A percentile compares a stretch with the other conserved stretches of the same genome.
Conservation (phyloP, 2,113 vertebrate genomes). For the Oncorhynchus gorbuscha region DNA sequence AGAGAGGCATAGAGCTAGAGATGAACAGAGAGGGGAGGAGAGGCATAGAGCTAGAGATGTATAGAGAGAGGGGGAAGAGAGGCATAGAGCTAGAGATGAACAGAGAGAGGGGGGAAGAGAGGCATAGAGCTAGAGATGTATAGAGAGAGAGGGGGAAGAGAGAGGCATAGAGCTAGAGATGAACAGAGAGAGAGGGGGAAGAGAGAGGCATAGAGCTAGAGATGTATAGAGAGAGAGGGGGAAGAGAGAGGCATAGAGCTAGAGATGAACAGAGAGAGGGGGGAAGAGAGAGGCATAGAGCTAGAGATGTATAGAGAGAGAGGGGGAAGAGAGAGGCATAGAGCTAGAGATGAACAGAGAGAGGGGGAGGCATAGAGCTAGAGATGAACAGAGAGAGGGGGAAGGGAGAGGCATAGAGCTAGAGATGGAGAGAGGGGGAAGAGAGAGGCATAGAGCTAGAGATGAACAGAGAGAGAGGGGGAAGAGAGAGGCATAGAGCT, state of each 20-base stretch:
- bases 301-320: too few species aligned
- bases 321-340: too few species aligned
- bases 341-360: too few species aligned
- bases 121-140: too few species aligned
- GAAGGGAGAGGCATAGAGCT: too few species aligned
- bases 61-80: too few species aligned
- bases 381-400: too few species aligned
- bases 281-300: neutral
- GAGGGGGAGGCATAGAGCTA: too few species aligned
- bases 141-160: neutral
- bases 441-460: too few species aligned
- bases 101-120: neutral
- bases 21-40: neutral
- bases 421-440: too few species aligned
- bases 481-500: neutral
- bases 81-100: neutral
- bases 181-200: neutral
- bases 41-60: too few species aligned
- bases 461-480: neutral
- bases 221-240: constrained; percentile 17
- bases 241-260: neutral
- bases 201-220: neutral
- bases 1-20: neutral
- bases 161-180: neutral
- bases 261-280: neutral